Percentiles rank a stretch among this genome's conserved stretches.
phyloP scores from a whole-genome alignment of 2,113 vertebrate genomes.

The Cebidichthys violaceus region DNA sequence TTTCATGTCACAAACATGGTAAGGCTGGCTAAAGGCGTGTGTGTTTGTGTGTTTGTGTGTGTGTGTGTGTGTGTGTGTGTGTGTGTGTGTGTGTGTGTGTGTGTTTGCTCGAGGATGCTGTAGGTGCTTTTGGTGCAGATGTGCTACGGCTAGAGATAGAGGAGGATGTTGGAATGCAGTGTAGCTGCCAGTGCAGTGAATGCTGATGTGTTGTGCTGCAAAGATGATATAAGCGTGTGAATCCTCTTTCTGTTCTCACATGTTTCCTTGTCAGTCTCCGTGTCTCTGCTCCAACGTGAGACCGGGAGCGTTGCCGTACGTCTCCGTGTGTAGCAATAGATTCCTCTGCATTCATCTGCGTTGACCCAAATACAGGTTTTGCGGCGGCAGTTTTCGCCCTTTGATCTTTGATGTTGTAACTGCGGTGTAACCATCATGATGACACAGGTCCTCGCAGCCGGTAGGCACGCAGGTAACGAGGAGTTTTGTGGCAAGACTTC shows the following conservation, averaged over 20 bases:
- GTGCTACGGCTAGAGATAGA: constrained; percentile 71
- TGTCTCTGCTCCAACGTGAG: constrained; percentile 16
- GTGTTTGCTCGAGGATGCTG: constrained; percentile 57
- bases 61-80: constrained; percentile 23
- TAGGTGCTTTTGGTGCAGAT: constrained; percentile 76
- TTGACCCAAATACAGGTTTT: constrained; percentile 78
- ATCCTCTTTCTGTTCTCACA: constrained; percentile 46
- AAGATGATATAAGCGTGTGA: constrained; percentile 67
- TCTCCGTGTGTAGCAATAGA: constrained; percentile 17
- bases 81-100: constrained; percentile 13
- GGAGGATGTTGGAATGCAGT: constrained; percentile 82
- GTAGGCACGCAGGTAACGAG: constrained; percentile 44
- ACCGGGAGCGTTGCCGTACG: constrained; percentile 19
- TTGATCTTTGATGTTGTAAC: constrained; percentile 63
- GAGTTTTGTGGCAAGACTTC: constrained; percentile 31
- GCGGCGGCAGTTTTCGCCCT: constrained; percentile 29
- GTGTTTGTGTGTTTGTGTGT: constrained; percentile 19
- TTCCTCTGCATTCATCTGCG: constrained; percentile 76
- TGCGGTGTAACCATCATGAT: constrained; percentile 56
- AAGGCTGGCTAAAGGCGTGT: constrained; percentile 65
- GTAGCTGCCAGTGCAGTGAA: constrained; percentile 78
- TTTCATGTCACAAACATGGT: constrained; percentile 81
- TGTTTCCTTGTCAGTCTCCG: constrained; percentile 24
- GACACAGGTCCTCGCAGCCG: constrained; percentile 59
- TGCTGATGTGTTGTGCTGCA: constrained; percentile 79